A percentile compares a stretch with the other conserved stretches of the same genome.
Conservation (phyloP, 2,113 vertebrate species). For the Tauraco erythrolophus region DNA sequence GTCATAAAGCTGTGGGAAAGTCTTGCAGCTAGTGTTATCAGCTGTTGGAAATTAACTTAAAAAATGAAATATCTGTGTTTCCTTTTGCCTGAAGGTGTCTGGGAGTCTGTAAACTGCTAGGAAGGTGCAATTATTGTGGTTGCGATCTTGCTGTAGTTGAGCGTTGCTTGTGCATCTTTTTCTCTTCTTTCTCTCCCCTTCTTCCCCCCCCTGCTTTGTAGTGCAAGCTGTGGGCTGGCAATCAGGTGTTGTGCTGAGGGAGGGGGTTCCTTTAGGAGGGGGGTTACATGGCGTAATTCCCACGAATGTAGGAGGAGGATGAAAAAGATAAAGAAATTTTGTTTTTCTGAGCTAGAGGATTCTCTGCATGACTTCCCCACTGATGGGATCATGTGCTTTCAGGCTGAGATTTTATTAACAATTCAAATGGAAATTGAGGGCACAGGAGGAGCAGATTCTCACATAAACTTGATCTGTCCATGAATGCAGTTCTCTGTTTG, state of each 20-base stretch:
- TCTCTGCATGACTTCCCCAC: slow-evolving; percentile 87
- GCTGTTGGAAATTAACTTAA: slow-evolving; percentile 68
- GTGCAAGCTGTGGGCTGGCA: slow-evolving; percentile 11
- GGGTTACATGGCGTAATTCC: slow-evolving; percentile 79
- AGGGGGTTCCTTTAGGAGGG: slow-evolving; percentile 39
- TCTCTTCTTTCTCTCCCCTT: slow-evolving; percentile 10
- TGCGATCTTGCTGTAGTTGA: slow-evolving; percentile 54
- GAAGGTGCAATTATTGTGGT: slow-evolving; percentile 53
- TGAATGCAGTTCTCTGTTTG: slow-evolving; percentile 97
- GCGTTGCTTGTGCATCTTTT: slow-evolving; percentile 28
- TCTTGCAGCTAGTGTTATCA: slow-evolving; percentile 56
- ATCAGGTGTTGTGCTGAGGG: slow-evolving; percentile 73
- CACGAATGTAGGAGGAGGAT: slow-evolving; percentile 78
- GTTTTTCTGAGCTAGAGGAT: slow-evolving; percentile 81
- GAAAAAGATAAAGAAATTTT: slow-evolving; percentile 84
- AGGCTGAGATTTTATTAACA: slow-evolving; percentile 91
- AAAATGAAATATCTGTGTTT: slow-evolving; percentile 59
- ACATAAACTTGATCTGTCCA: slow-evolving; percentile 98
- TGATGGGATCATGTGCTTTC: slow-evolving; percentile 88
- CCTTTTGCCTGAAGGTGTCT: slow-evolving; percentile 63
- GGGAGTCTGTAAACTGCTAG: slow-evolving; percentile 23
- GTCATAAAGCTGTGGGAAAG: slow-evolving; percentile 75
- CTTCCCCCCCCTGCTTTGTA: not conserved
- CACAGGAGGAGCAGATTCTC: slow-evolving; percentile 94
- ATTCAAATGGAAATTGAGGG: slow-evolving; percentile 99